Percentiles rank a stretch among this genome's conserved stretches.
phyloP scores from a whole-genome alignment of 1,140 invertebrate genomes.

The Chrysomallon squamiferum region DNA sequence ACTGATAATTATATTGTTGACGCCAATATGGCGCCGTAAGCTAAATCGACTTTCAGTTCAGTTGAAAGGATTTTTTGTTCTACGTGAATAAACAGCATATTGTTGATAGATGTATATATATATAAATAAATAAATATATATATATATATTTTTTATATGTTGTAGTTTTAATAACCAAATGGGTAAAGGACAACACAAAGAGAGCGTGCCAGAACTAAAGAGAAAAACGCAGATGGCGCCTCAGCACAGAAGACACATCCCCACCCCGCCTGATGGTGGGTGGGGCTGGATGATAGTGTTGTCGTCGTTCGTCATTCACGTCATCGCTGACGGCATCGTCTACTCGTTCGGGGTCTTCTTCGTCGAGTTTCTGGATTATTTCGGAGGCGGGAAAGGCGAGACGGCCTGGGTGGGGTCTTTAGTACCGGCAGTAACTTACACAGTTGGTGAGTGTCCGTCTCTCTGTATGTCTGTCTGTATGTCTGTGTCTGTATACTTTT shows the following conservation, averaged over 20 bases:
- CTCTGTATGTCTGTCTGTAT: no score
- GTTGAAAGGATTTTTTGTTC: background rate
- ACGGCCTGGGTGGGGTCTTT: constrained; percentile 76
- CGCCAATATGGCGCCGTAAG: background rate
- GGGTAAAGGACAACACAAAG: constrained; percentile 14
- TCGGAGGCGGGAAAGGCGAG: constrained; percentile 84
- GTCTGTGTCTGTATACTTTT: no score
- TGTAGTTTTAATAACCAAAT: background rate
- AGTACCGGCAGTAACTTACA: constrained; percentile 54
- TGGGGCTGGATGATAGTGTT: constrained; percentile 95
- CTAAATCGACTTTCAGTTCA: background rate
- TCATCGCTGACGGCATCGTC: constrained; percentile 88
- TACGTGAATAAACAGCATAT: background rate
- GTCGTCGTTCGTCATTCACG: constrained; percentile 96
- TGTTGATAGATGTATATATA: background rate
- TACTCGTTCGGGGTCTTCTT: constrained; percentile 64
- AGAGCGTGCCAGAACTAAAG: background rate
- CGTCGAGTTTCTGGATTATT: constrained; percentile 79
- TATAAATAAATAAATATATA: background rate
- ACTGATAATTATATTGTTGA: background rate
- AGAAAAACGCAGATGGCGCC: background rate
- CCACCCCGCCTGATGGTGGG: constrained; percentile 47
- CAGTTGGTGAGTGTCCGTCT: constrained; percentile 45
- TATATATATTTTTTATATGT: background rate
- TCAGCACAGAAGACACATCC: background rate